phyloP scores from a whole-genome alignment of 2,113 vertebrate species.

The Tichodroma muraria region DNA sequence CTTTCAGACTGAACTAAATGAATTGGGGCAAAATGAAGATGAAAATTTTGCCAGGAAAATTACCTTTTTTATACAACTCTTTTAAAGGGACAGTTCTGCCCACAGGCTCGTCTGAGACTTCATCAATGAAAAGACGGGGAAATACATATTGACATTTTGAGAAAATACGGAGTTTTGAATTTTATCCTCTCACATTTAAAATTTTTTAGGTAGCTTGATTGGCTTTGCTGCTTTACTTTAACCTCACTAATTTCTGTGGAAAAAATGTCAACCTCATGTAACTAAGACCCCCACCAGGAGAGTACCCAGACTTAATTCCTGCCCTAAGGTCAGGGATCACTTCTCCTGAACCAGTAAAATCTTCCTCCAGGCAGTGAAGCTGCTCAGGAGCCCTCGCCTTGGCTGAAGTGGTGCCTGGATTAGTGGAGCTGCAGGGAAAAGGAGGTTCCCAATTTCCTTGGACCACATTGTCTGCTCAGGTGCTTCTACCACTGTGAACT shows the following conservation, averaged over 20 bases:
- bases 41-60: not conserved
- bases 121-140: not conserved
- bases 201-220: not conserved
- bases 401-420: not conserved
- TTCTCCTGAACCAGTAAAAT: not conserved
- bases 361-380: not conserved
- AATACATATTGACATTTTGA: not conserved
- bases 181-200: not conserved
- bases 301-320: not conserved
- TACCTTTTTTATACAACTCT: not conserved
- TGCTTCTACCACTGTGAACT: not conserved
- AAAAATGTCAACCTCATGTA: not conserved
- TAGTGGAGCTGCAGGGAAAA: not conserved
- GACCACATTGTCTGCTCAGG: fast-evolving
- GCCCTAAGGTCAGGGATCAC: not conserved
- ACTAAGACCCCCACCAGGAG: not conserved
- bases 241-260: not conserved
- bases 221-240: not conserved
- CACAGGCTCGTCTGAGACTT: not conserved
- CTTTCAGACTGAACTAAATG: not conserved
- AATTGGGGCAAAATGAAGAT: not conserved
- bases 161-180: not conserved
- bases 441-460: not conserved
- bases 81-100: not conserved
- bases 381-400: not conserved